phyloP scores from a whole-genome alignment of 1,140 invertebrate genomes.

The Calliphora vicina region DNA sequence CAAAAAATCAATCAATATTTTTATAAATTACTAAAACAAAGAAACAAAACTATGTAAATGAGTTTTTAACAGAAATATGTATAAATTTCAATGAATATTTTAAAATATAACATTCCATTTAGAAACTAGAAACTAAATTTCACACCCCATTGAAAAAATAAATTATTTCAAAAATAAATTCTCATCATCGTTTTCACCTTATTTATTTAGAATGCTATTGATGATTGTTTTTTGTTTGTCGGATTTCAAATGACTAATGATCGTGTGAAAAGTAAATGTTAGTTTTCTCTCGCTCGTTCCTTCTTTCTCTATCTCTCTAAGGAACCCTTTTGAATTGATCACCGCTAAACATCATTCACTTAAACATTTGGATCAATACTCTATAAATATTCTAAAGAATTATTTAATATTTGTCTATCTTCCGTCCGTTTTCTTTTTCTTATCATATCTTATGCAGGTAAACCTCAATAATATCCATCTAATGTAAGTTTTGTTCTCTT shows the following conservation, averaged over 20 bases:
- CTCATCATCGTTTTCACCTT: no score
- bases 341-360: not conserved
- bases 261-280: not conserved
- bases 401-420: not conserved
- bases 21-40: not conserved
- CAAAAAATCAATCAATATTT: not conserved
- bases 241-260: not conserved
- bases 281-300: not conserved
- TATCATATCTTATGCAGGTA: not conserved
- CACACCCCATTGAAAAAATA: not conserved
- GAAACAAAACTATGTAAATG: not conserved
- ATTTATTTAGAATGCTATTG: not conserved
- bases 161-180: no score
- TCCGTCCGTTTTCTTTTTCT: not conserved
- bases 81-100: no score
- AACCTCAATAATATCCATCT: not conserved
- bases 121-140: not conserved
- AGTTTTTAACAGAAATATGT: not conserved
- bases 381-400: not conserved
- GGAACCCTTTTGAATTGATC: not conserved
- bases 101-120: not conserved
- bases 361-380: not conserved
- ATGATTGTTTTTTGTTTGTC: not conserved
- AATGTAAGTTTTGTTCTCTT: not conserved
- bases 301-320: not conserved